A percentile compares a stretch with the other conserved stretches of the same genome.
phyloP scores from a whole-genome alignment of 2,888 invertebrate species.

The Troides helena region DNA sequence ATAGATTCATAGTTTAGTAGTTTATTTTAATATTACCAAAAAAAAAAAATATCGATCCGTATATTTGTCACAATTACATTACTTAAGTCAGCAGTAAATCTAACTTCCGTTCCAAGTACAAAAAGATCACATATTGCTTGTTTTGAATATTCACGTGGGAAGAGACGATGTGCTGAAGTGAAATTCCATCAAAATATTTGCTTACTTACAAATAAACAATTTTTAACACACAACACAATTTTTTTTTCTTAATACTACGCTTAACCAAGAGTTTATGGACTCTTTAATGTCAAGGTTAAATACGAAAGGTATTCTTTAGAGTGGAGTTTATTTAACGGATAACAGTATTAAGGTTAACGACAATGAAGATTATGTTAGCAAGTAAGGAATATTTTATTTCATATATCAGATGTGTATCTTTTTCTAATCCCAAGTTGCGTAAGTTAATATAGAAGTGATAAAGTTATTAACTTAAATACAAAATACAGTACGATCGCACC shows the following conservation, averaged over 20 bases:
- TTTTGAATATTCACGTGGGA: slow-evolving; percentile 22
- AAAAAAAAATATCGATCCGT: no score
- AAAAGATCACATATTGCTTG: slow-evolving; percentile 9
- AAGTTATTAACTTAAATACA: no score
- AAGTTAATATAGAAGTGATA: no score
- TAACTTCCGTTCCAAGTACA: not conserved
- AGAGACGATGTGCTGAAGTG: not conserved
- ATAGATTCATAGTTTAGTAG: no score
- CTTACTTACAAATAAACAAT: slow-evolving; percentile 8
- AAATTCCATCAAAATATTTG: slow-evolving; percentile 17
- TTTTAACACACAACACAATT: not conserved
- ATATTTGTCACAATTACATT: not conserved
- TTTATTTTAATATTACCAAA: no score
- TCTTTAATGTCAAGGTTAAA: slow-evolving; percentile 9
- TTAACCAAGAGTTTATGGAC: not conserved
- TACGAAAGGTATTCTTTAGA: not conserved
- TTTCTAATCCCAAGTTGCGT: no score
- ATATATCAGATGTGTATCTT: no score
- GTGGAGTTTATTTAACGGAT: no score
- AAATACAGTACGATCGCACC: no score
- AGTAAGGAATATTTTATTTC: no score
- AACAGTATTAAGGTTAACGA: no score
- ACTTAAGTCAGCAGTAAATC: not conserved
- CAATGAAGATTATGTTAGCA: no score
- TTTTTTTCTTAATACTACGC: slow-evolving; percentile 7